These are phyloP conservation scores for Gari tellinella DNA, from an alignment of 2,888 invertebrate genomes.

Conservation along the genomic window DNA sequence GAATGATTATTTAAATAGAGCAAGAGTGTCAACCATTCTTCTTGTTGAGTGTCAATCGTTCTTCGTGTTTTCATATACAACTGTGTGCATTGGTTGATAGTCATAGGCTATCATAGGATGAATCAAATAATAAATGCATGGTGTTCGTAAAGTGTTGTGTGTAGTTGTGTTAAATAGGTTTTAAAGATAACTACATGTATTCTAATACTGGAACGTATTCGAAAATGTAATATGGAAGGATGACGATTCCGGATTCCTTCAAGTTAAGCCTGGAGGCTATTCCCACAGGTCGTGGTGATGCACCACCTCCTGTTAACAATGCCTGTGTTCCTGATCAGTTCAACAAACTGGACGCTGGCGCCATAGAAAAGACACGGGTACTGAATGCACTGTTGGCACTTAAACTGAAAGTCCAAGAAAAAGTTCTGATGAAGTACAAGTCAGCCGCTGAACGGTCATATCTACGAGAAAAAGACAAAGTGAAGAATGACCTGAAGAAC, in stretches of 20 bases:
- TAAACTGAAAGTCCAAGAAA: conserved; percentile 66
- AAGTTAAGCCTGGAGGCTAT: conserved; percentile 15
- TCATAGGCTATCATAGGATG: no score
- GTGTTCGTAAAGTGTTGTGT: no score
- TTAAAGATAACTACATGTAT: no score
- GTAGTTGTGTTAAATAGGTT: no score
- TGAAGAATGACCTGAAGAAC: conserved; percentile 62
- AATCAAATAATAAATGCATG: no score
- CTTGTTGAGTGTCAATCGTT: no score
- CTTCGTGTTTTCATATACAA: no score
- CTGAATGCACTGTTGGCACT: conserved; percentile 68
- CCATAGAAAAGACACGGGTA: conserved; percentile 72
- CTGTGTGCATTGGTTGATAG: no score
- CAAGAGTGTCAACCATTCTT: no score
- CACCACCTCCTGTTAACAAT: conserved; percentile 74
- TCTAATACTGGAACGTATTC: no score
- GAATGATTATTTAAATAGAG: no score
- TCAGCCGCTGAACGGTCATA: conserved; percentile 59
- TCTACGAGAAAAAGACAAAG: conserved; percentile 58
- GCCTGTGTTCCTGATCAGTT: conserved; percentile 75
- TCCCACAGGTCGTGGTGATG: conserved; percentile 19
- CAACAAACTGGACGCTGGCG: conserved; percentile 74
- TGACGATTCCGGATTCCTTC: conserved; percentile 29
- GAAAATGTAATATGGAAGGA: conserved; percentile 5
- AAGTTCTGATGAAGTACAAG: conserved; percentile 67